Conservation (phyloP, 2,888 invertebrate genomes). For the Cordilura impudica region DNA sequence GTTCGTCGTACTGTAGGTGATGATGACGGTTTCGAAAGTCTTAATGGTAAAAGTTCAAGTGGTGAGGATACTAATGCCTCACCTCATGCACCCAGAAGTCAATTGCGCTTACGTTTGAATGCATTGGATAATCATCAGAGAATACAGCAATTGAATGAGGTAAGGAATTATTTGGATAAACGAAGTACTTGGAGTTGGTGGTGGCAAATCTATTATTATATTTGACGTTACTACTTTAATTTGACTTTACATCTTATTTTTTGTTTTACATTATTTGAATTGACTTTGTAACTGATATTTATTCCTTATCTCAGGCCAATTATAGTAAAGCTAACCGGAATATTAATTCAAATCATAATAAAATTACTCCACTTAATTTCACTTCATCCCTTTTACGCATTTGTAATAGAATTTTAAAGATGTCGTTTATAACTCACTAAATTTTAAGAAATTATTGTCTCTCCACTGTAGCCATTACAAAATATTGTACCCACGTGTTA, state of each 20-base stretch:
- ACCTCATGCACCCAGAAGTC: constrained; percentile 59
- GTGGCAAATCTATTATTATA: too few species aligned
- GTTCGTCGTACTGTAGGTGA: constrained; percentile 77
- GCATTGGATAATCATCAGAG: constrained; percentile 38
- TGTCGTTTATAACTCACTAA: neutral
- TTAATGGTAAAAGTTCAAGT: constrained; percentile 89
- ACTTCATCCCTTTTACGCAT: too few species aligned
- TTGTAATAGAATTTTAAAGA: too few species aligned
- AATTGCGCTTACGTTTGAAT: constrained; percentile 72
- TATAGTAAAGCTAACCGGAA: too few species aligned
- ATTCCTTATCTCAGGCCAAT: too few species aligned
- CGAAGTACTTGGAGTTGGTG: too few species aligned
- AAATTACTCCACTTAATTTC: too few species aligned
- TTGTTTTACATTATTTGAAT: too few species aligned
- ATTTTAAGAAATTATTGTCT: neutral
- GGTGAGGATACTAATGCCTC: constrained; percentile 77
- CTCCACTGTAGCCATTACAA: constrained; percentile 18
- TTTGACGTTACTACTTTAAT: too few species aligned
- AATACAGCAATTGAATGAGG: constrained; percentile 35
- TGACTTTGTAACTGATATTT: too few species aligned
- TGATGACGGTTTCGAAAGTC: constrained; percentile 92
- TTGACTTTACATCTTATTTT: too few species aligned
- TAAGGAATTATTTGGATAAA: constrained; percentile 25
- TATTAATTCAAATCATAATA: too few species aligned
- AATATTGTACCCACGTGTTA: constrained; percentile 15